Evolutionary conservation across 2,888 invertebrate species (phyloP), one percentile per base, ranked within the genome.

Genomic region (Iselma pallidipennis): DNA sequence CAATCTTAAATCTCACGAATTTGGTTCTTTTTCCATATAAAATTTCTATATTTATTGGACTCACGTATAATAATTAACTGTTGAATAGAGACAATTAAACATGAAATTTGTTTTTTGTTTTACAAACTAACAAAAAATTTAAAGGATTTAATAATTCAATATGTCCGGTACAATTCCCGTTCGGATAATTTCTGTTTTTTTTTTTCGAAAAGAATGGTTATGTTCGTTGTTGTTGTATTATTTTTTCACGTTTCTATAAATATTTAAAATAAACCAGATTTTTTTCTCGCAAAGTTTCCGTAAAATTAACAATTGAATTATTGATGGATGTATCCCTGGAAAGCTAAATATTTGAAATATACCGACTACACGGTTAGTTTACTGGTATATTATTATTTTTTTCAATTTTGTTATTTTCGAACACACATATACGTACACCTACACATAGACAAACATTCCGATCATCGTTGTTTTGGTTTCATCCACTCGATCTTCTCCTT

Each of bases 1-100:
- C 56, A 56, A 28, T 55, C 49, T 61, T 57, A 61, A 57, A 55
- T 61, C 58, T 59, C 60, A 51, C 60, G 58, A 61, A 48, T 58
- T 57, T 48, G 57, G 60, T 51, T 45, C 57, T n/a, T n/a, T n/a
- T n/a, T n/a, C n/a, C n/a, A n/a, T n/a, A n/a, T n/a, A n/a, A n/a
- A n/a, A n/a, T n/a, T n/a, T n/a, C n/a, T n/a, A n/a, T n/a, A n/a
- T n/a, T n/a, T n/a, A n/a, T n/a, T n/a, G n/a, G n/a, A n/a, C n/a
- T n/a, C n/a, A n/a, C n/a, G n/a, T n/a, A n/a, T n/a, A n/a, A n/a
- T n/a, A n/a, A n/a, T n/a, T n/a, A n/a, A n/a, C n/a, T n/a, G n/a
- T n/a, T n/a, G n/a, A n/a, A n/a, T n/a, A n/a, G n/a, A n/a, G n/a
- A n/a, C n/a, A n/a, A n/a, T n/a, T n/a, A n/a, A n/a, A n/a, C n/a